A percentile compares a stretch with the other conserved stretches of the same genome.
These are phyloP conservation scores for Pseudolaguvia tuberculata DNA, from an alignment of 2,113 vertebrate genomes.

Conservation along the genomic window DNA sequence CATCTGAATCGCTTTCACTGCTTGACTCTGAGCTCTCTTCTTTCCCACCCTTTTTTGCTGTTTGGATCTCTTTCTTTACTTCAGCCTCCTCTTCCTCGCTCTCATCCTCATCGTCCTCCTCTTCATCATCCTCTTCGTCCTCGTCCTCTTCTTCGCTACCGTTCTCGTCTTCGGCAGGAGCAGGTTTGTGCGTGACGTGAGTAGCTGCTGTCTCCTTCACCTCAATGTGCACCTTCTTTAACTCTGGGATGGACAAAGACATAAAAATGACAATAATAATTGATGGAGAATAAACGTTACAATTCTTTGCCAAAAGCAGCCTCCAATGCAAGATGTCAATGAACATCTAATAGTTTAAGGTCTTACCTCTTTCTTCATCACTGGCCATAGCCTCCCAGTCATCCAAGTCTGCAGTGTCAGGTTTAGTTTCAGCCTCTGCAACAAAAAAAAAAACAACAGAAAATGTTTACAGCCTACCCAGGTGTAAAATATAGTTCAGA, in stretches of 20 bases:
- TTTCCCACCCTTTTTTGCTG: slow-evolving; percentile 62
- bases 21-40: slow-evolving; percentile 80
- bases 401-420: slow-evolving; percentile 77
- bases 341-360: background rate
- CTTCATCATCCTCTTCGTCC: slow-evolving; percentile 66
- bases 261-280: background rate
- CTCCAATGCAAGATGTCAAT: too few species aligned
- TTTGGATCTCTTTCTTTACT: slow-evolving; percentile 68
- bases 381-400: slow-evolving; percentile 97
- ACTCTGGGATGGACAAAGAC: slow-evolving; percentile 62
- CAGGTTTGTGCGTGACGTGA: slow-evolving; percentile 66
- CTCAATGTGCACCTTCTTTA: slow-evolving; percentile 90
- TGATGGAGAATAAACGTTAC: too few species aligned
- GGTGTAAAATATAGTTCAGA: background rate
- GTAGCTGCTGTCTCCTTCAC: slow-evolving; percentile 76
- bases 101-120: slow-evolving; percentile 65
- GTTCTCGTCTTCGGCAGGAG: slow-evolving; percentile 71
- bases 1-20: slow-evolving; percentile 85
- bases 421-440: slow-evolving; percentile 57
- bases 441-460: slow-evolving; percentile 4
- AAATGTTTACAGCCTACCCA: background rate
- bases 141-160: slow-evolving; percentile 72
- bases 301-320: too few species aligned
- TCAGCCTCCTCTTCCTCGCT: slow-evolving; percentile 46
- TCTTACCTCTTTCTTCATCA: slow-evolving; percentile 80